A percentile compares a stretch with the other conserved stretches of the same genome.
Evolutionary conservation across 2,797 vertebrate species (phyloP).

Genomic region (Masticophis lateralis): DNA sequence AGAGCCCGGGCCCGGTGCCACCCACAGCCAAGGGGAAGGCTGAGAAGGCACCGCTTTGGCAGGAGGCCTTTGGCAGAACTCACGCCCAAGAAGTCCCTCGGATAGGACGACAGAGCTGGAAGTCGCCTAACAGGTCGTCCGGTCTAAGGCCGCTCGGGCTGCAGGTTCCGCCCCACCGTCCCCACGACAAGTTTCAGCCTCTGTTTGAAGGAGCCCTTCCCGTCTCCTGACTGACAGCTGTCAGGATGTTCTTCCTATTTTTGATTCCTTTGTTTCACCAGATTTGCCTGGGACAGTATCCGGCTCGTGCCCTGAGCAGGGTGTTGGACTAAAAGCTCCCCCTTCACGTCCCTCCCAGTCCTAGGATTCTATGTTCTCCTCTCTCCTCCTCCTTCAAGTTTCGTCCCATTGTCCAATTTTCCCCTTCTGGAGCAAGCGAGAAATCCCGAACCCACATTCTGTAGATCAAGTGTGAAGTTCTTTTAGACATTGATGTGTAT

Average conservation of each 20-base stretch:
- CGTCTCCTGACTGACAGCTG: neutral
- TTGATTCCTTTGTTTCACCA: neutral
- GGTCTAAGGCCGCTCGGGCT: neutral
- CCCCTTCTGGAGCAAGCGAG: neutral
- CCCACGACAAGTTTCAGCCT: neutral
- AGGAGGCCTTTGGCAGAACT: neutral
- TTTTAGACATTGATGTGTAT: neutral
- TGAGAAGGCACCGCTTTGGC: neutral
- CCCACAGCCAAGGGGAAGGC: neutral
- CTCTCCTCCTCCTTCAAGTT: neutral
- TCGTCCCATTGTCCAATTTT: neutral
- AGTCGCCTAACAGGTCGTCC: neutral
- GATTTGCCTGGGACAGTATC: neutral
- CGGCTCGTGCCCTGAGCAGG: neutral
- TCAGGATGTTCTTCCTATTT: neutral
- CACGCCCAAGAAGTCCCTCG: neutral
- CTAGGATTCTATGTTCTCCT: no score
- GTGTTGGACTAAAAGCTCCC: no score
- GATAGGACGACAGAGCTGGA: no score
- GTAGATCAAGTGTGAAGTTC: neutral
- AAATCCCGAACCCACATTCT: rapidly evolving
- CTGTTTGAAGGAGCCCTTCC: neutral
- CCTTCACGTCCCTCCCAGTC: no score
- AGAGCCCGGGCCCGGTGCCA: neutral
- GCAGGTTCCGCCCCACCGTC: neutral